Evolutionary conservation across 2,888 invertebrate genomes (phyloP), one percentile per base, ranked within the genome.

Genomic region (Athetis lepigone): DNA sequence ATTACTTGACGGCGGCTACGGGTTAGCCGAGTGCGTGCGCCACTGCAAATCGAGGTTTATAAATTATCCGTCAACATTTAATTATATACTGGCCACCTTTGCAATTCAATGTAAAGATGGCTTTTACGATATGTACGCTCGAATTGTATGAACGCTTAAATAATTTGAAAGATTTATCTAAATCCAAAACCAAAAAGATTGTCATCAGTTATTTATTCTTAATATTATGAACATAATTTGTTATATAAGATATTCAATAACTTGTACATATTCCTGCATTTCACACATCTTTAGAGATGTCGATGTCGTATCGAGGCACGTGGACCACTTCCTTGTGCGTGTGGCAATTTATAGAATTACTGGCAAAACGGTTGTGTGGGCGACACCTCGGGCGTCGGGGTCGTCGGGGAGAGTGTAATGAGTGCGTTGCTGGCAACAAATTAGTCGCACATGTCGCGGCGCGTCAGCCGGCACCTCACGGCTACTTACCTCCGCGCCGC

Each of bases 351-450:
- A 90, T 87, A 89, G 90, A 92, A 93, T 92, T 91, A 92, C 81
- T 79, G 57, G 85, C 84, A 81, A 92, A 92, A 93, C 92, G 91
- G 88, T 82, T 84, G 82, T 88, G 87, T 87, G 78, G 84, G 88
- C 87, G 89, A 93, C 93, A 94, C 94, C 93, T 93, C 92, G 81
- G 92, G 93, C 92, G 89, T 91, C 92, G 80, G 91, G 91, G 88
- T 85, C 85, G 87, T 82, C 85, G 82, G 86, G 79, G 84, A 87
- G 85, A 84, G 82, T 72, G 89, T 94, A 93, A 94, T 93, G 90
- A 92, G 90, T 84, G 89, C 85, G 86, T 90, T 88, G 92, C 83
- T 81, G 86, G 83, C 86, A 88, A 90, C 94, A 92, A 94, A 94
- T 94, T 93, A 93, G 92, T 87, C 88, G 92, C 94, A 95, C 90